A percentile compares a stretch with the other conserved stretches of the same genome.
Conservation (phyloP, 2,888 invertebrate genomes). For the Alentia gelatinosa region DNA sequence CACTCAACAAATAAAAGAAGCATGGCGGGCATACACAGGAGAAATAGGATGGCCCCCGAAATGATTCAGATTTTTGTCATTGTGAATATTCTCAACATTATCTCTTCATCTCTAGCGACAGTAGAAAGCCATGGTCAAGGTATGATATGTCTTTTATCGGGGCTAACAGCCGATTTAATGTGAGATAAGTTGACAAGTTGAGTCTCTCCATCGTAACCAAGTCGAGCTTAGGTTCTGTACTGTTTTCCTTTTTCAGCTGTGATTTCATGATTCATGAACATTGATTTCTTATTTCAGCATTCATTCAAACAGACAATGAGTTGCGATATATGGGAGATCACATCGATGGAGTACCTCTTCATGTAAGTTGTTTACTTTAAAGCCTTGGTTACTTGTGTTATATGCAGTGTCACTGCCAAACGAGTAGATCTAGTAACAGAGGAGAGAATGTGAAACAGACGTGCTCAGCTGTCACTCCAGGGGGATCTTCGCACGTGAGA, state of each 20-base stretch:
- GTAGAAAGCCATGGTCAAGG: constrained; percentile 80
- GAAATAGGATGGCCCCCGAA: constrained; percentile 74
- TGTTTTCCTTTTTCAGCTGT: neutral
- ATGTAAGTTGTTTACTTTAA: constrained; percentile 75
- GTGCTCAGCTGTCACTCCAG: neutral
- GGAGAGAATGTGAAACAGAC: neutral
- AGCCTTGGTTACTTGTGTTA: neutral
- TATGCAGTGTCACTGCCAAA: neutral
- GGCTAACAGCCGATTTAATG: neutral
- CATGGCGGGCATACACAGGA: constrained; percentile 78
- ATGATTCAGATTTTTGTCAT: constrained; percentile 76
- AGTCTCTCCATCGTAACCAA: neutral
- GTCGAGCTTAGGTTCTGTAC: constrained; percentile 15
- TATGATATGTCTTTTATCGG: constrained; percentile 62
- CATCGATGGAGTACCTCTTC: constrained; percentile 83
- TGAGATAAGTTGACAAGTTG: neutral
- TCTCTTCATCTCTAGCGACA: constrained; percentile 74
- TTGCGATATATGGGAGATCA: constrained; percentile 87
- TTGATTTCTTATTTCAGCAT: constrained; percentile 83
- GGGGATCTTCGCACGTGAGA: neutral
- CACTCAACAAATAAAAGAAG: constrained; percentile 60
- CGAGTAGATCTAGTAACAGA: neutral
- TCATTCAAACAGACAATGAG: constrained; percentile 87
- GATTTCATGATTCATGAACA: constrained; percentile 9
- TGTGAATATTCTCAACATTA: constrained; percentile 76